phyloP scores from a whole-genome alignment of 2,113 vertebrate species.

The Ciconia boyciana region DNA sequence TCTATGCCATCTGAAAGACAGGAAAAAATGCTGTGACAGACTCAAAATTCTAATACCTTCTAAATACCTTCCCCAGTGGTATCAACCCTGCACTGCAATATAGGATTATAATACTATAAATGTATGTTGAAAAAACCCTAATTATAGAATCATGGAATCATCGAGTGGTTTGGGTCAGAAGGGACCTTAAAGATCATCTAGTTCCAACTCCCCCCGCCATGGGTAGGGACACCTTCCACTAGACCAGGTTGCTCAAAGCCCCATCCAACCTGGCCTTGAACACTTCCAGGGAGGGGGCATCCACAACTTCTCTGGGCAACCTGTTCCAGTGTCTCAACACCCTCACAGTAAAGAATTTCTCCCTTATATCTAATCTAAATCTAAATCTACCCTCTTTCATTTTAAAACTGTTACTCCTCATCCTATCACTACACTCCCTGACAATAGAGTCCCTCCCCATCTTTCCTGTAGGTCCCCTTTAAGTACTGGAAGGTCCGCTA shows the following conservation, averaged over 20 bases:
- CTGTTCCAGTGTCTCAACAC: rapidly evolving
- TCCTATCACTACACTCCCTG: neutral
- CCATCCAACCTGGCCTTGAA: neutral
- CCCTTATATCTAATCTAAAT: neutral
- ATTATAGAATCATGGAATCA: neutral
- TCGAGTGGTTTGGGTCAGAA: neutral
- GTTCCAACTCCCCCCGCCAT: neutral
- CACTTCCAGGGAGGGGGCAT: neutral
- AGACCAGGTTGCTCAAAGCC: neutral
- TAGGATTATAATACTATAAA: neutral
- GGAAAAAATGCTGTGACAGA: neutral
- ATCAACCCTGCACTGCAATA: neutral
- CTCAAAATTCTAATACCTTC: neutral
- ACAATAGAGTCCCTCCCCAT: neutral
- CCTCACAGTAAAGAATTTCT: neutral
- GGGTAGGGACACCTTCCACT: neutral
- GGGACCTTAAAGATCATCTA: neutral
- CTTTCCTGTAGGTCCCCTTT: neutral
- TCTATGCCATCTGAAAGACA: neutral
- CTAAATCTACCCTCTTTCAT: neutral
- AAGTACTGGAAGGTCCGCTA: neutral
- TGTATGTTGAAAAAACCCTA: neutral
- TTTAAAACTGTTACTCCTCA: neutral
- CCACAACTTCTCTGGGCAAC: neutral
- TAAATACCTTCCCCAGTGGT: neutral